Evolutionary conservation across 1,140 invertebrate genomes (phyloP).

Genomic region (Aphaenogaster rudis): DNA sequence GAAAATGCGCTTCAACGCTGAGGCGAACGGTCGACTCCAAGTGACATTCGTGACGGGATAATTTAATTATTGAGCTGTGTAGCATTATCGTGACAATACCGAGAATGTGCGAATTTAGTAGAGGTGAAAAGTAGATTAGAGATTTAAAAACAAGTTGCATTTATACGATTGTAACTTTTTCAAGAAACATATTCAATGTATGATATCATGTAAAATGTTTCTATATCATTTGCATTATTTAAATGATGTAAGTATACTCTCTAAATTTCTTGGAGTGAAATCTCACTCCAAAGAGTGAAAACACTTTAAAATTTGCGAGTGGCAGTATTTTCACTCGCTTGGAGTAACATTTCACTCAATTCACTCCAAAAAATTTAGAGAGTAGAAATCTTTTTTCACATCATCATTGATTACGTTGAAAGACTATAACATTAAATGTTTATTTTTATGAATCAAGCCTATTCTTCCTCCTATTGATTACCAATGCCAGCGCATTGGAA

Average conservation of each 20-base stretch:
- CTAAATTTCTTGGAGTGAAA: no score
- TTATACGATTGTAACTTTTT: background rate
- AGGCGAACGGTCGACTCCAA: constrained; percentile 25
- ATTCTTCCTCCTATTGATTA: background rate
- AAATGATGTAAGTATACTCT: background rate
- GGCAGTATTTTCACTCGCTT: no score
- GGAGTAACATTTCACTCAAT: no score
- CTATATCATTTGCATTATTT: background rate
- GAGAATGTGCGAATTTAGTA: background rate
- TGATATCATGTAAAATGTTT: background rate
- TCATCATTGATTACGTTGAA: background rate
- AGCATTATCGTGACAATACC: background rate
- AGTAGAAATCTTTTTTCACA: background rate
- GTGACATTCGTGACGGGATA: constrained; percentile 46
- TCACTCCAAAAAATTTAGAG: no score
- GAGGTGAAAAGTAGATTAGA: background rate
- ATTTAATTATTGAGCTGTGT: constrained; percentile 36
- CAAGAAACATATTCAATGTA: background rate
- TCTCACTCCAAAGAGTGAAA: no score
- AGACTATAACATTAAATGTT: background rate
- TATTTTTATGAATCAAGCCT: background rate
- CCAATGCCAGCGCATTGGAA: background rate
- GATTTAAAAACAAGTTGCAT: background rate
- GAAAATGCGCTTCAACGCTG: constrained; percentile 37
- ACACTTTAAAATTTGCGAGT: no score